Evolutionary conservation across 2,797 vertebrate species (phyloP), one percentile per base, ranked within the genome.

Genomic region (Potorous gilbertii): DNA sequence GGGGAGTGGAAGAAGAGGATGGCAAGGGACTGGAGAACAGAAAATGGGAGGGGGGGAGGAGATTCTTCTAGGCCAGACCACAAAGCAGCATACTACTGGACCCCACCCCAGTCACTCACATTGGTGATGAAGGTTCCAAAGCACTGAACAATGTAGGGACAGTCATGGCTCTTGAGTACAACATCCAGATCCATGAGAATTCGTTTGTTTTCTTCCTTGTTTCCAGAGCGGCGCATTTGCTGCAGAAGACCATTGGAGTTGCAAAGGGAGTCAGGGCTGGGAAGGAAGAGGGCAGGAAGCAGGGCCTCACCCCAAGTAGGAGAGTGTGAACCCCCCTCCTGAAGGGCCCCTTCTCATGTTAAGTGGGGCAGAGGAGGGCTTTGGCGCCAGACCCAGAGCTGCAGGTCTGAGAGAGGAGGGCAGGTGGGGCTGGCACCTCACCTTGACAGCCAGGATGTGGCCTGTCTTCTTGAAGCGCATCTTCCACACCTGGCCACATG

Each of bases 71-170:
- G 21, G 21, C 21, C 21, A 40, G 4, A 28, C 12, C 12, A 81
- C 1, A 28, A 56, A 2, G 13, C 29, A 24, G 66, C 66, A 9
- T 81, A 24, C 40, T 46, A 9, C 14, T 8, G 27, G 40, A 81
- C 2, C 57, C 57, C 46, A 12, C 5, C 2, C 34, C 1, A 16
- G 16, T 29, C 2, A 89, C 99, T 98, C 97, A 99, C 99, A 0
- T 99, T 99, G 97, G 99, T 99, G 97, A 99, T 99, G 98, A 99
- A 99, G 97, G 99, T 99, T n/a, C 99, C 99, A 0, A 99, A 99
- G 98, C 99, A 99, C 98, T 99, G 99, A 92, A 99, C 99, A 89
- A 99, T 99, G 97, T 99, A 99, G 34, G 99, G 99, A 96, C 99
- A 99, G 98, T 99, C 99, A 0, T 99, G 99, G 97, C 99, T 99